A percentile compares a stretch with the other conserved stretches of the same genome.
phyloP scores from a whole-genome alignment of 2,888 invertebrate species.

The Ochropleura leucogaster region DNA sequence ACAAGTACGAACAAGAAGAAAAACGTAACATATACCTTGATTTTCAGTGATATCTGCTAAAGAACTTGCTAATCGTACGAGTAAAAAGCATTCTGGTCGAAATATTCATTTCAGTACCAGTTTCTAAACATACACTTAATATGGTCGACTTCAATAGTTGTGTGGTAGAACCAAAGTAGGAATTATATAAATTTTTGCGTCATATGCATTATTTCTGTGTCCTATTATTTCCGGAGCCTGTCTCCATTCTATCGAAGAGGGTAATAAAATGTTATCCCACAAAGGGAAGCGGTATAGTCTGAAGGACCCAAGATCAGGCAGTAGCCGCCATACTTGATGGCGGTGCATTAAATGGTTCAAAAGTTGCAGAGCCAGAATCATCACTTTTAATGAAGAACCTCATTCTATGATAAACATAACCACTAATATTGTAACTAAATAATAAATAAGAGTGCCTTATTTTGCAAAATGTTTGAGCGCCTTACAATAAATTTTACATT shows the following conservation, averaged over 20 bases:
- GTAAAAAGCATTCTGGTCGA: neutral
- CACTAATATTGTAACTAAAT: slow-evolving; percentile 14
- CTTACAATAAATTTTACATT: slow-evolving; percentile 22
- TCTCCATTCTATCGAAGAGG: slow-evolving; percentile 21
- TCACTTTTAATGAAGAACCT: slow-evolving; percentile 13
- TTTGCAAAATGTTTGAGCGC: slow-evolving; percentile 1
- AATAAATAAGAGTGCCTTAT: slow-evolving; percentile 5
- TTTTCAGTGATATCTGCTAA: neutral
- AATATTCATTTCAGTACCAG: neutral
- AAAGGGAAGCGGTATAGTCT: slow-evolving; percentile 18
- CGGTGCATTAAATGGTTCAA: slow-evolving; percentile 34
- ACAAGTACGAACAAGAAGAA: neutral
- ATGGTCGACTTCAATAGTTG: neutral
- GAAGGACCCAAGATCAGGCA: slow-evolving; percentile 18
- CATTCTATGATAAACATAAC: slow-evolving; percentile 26
- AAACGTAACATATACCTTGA: neutral
- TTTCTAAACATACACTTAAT: neutral
- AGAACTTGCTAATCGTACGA: neutral
- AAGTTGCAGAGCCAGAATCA: slow-evolving; percentile 31
- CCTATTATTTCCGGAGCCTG: neutral
- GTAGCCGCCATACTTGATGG: too few relatives aligned
- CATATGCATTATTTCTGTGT: neutral
- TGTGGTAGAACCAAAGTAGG: neutral
- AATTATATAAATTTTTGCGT: neutral
- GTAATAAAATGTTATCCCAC: slow-evolving; percentile 20